phyloP scores from a whole-genome alignment of 2,888 invertebrate genomes.

The Pseudococcus longispinus region DNA sequence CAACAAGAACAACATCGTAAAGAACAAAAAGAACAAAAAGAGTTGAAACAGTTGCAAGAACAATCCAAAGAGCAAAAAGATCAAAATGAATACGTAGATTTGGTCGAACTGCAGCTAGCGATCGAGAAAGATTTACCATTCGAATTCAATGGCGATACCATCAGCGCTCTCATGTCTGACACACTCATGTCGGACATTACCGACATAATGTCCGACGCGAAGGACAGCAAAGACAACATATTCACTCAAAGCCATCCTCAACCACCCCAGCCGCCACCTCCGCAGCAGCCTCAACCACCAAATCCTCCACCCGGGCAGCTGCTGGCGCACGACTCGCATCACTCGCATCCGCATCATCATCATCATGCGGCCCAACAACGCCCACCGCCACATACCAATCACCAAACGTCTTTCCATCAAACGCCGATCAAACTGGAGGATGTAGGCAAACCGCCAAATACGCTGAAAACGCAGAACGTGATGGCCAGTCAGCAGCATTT shows the following conservation, averaged over 20 bases:
- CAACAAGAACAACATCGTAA: not conserved
- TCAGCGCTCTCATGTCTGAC: slow-evolving; percentile 62
- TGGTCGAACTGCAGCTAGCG: slow-evolving; percentile 84
- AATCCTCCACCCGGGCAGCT: slow-evolving; percentile 18
- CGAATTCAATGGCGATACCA: slow-evolving; percentile 79
- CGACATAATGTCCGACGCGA: slow-evolving; percentile 74
- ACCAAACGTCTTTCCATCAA: slow-evolving; percentile 58
- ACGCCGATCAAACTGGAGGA: slow-evolving; percentile 46
- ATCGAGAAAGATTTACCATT: slow-evolving; percentile 86
- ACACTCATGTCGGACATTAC: slow-evolving; percentile 85
- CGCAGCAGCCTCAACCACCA: slow-evolving; percentile 57
- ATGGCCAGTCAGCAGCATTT: slow-evolving; percentile 55
- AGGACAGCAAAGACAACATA: slow-evolving; percentile 43
- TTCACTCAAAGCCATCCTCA: slow-evolving; percentile 45
- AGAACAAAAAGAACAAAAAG: slow-evolving; percentile 41
- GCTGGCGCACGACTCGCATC: slow-evolving; percentile 62
- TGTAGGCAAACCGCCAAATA: not conserved
- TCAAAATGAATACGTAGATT: slow-evolving; percentile 80
- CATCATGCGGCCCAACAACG: slow-evolving; percentile 58
- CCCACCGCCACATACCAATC: slow-evolving; percentile 59
- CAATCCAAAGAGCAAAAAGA: slow-evolving; percentile 23
- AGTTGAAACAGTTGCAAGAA: slow-evolving; percentile 15
- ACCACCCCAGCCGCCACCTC: slow-evolving; percentile 58
- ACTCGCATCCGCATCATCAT: slow-evolving; percentile 61
- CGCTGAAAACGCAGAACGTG: not conserved